Percentiles rank a stretch among this genome's conserved stretches.
Evolutionary conservation across 2,113 vertebrate genomes (phyloP).

Genomic region (Sapayoa aenigma): DNA sequence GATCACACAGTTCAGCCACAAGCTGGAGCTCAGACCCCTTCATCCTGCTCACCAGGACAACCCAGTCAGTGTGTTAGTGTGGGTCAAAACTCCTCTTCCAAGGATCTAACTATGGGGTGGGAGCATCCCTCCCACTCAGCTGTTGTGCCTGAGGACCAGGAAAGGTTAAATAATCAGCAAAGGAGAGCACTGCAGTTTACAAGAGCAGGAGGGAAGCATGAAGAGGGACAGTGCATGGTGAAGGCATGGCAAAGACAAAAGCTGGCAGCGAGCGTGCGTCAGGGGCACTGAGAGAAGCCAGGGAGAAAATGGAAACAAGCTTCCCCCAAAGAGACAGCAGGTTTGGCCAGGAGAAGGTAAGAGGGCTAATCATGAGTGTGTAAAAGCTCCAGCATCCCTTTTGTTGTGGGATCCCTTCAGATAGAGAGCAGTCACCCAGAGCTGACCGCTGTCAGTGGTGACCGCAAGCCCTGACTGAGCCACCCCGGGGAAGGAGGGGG

Average conservation of each 20-base stretch:
- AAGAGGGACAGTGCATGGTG: neutral
- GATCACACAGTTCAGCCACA: neutral
- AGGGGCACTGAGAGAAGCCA: neutral
- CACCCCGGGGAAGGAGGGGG: neutral
- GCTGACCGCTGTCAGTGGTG: neutral
- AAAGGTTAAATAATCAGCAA: neutral
- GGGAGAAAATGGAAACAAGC: neutral
- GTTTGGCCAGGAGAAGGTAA: neutral
- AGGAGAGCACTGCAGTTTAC: neutral
- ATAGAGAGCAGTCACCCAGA: neutral
- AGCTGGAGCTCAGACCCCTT: neutral
- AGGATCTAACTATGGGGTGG: neutral
- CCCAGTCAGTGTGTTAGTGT: fast-evolving
- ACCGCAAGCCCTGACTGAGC: neutral
- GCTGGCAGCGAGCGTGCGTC: neutral
- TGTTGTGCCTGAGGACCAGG: neutral
- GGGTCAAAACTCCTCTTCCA: neutral
- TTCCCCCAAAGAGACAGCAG: neutral
- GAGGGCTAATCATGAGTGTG: neutral
- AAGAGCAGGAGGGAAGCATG: neutral
- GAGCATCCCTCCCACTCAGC: neutral
- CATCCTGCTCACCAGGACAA: neutral
- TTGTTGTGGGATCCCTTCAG: neutral
- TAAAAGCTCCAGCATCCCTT: neutral
- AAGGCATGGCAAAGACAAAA: neutral